phyloP scores from a whole-genome alignment of 2,888 invertebrate genomes.

The Caradrina kadenii region DNA sequence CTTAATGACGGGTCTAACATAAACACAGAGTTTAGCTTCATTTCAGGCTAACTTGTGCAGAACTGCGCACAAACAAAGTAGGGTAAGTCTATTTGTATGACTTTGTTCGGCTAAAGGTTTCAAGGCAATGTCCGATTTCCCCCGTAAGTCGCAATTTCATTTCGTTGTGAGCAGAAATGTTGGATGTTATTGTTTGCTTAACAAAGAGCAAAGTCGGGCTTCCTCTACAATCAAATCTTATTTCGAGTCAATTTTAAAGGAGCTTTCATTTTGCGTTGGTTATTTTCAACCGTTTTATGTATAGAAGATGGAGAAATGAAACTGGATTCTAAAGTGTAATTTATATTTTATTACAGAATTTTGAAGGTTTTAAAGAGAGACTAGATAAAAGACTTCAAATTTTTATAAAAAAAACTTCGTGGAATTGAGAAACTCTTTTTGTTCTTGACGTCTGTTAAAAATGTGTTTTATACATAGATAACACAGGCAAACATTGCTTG shows the following conservation, averaged over 20 bases:
- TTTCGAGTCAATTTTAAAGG: conserved; percentile 30
- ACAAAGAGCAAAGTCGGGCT: conserved; percentile 30
- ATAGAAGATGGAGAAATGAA: neutral
- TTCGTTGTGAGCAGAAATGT: conserved; percentile 23
- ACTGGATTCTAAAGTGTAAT: conserved; percentile 2
- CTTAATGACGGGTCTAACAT: conserved; percentile 8
- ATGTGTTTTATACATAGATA: too few species aligned
- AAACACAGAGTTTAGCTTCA: conserved; percentile 7
- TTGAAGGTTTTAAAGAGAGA: too few species aligned
- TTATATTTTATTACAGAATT: too few species aligned
- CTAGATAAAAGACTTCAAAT: neutral
- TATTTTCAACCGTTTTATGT: conserved; percentile 24
- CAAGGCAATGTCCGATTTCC: conserved; percentile 15
- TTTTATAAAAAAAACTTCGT: neutral
- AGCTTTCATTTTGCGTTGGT: conserved; percentile 1
- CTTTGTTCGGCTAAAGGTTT: conserved; percentile 35
- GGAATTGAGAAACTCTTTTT: too few species aligned
- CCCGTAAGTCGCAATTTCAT: conserved; percentile 8
- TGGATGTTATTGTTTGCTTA: conserved; percentile 35
- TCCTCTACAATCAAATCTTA: conserved; percentile 38
- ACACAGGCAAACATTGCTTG: neutral
- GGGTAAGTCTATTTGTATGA: conserved; percentile 28
- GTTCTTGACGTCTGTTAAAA: too few species aligned
- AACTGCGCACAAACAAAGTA: conserved; percentile 39
- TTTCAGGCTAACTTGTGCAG: conserved; percentile 16